phyloP scores from a whole-genome alignment of 2,797 vertebrate species.

The Poliocrania exsul region DNA sequence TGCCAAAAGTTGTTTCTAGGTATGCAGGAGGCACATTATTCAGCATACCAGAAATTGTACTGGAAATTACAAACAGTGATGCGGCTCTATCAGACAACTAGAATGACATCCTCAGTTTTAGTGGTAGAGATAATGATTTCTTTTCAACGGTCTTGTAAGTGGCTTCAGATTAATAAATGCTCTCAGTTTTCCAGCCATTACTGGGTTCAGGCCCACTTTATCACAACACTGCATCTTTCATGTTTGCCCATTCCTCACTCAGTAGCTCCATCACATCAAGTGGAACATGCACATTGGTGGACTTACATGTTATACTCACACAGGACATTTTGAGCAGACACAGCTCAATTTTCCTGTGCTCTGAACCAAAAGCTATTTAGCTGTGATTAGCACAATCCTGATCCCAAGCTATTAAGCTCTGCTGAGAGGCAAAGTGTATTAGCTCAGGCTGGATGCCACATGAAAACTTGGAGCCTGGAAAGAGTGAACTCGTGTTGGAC shows the following conservation, averaged over 20 bases:
- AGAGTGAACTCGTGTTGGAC: not conserved
- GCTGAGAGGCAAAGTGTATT: not conserved
- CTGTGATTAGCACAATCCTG: not conserved
- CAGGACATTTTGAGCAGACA: not conserved
- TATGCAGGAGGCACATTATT: not conserved
- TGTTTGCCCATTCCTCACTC: not conserved
- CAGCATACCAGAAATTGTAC: not conserved
- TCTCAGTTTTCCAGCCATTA: not conserved
- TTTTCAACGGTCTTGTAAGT: not conserved
- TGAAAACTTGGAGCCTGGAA: not conserved
- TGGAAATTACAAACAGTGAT: not conserved
- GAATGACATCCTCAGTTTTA: not conserved
- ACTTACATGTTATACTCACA: not conserved
- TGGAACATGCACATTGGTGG: not conserved
- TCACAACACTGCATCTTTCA: not conserved
- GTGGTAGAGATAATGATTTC: not conserved
- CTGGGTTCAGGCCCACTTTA: not conserved
- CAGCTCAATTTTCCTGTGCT: not conserved
- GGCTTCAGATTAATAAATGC: not conserved
- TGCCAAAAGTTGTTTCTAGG: not conserved
- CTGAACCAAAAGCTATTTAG: constrained; percentile 12
- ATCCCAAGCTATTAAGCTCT: not conserved
- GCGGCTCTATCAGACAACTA: not conserved
- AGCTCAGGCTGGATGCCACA: not conserved
- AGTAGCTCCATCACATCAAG: not conserved